Conservation (phyloP, 2,113 vertebrate genomes). For the Chelonoidis abingdonii region DNA sequence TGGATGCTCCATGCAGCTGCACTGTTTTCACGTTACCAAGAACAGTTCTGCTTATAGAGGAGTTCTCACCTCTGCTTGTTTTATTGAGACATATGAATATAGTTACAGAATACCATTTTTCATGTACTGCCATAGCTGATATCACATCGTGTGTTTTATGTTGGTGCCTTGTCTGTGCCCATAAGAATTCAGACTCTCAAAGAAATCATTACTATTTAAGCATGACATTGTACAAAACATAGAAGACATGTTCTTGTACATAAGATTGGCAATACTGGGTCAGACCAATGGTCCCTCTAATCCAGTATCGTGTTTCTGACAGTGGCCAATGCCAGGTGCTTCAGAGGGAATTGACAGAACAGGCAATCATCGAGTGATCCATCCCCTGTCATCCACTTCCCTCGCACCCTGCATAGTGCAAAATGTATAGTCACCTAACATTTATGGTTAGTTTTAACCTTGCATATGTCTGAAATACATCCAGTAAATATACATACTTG, state of each 20-base stretch:
- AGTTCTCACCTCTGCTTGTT: neutral
- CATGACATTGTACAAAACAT: neutral
- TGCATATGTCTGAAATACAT: neutral
- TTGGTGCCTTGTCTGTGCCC: neutral
- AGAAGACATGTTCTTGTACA: neutral
- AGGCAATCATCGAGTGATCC: neutral
- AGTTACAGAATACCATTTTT: neutral
- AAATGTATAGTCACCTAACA: neutral
- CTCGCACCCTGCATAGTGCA: neutral
- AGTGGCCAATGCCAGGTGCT: neutral
- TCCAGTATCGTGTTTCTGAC: neutral
- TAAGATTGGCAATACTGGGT: neutral
- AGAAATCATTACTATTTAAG: neutral
- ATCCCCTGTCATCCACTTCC: neutral
- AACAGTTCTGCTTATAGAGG: neutral
- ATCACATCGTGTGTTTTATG: neutral
- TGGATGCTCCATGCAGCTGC: neutral
- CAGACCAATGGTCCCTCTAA: neutral
- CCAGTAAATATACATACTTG: conserved; percentile 1
- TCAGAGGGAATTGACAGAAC: neutral
- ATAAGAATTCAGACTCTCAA: neutral
- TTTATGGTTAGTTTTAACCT: neutral
- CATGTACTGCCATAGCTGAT: neutral
- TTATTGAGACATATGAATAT: neutral
- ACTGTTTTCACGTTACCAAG: neutral